Evolutionary conservation across 1,140 invertebrate genomes (phyloP), one percentile per base, ranked within the genome.

Genomic region (Epicauta chinensis): DNA sequence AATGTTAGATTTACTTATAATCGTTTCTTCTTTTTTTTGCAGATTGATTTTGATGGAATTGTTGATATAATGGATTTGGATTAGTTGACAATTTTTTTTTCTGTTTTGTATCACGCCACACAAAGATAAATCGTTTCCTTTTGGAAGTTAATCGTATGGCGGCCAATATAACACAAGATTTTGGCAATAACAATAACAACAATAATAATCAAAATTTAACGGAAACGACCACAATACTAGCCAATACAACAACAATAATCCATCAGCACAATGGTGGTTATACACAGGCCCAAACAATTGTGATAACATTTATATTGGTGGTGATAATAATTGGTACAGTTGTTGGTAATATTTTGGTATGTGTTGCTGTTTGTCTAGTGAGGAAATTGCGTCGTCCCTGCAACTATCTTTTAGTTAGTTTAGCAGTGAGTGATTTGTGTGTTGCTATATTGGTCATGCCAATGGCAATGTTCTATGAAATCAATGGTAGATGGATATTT

Each of bases 311-410:
- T 40, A 73, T 90, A 32, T 77, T 91, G 42, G 75, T 86, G 55
- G 75, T 81, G 57, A 82, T 92, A 17, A 89, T 91, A 55, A 69
- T 90, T 38, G 84, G 81, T 35, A 93, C 90, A 0, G 81, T 92
- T 41, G 78, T 93, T 29, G 92, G 92, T 17, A 97, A 97, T 71
- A 83, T 92, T 40, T 74, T 95, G 45, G 91, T 96, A 62, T 93
- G 80, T 68, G 79, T 94, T 5, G 80, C 81, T n/a, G 81, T 96
- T 6, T 87, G 86, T 61, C 81, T 91, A 54, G 91, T 93, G 44
- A 80, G 84, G 54, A 94, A 94, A 66, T 73, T 96, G 63, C 83
- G 81, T 71, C 82, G 81, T 58, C 88, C 82, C 41, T 90, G 81
- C 67, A 94, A 94, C 69, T 91, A 93, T 67, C 73, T 94, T 30